A percentile compares a stretch with the other conserved stretches of the same genome.
phyloP scores from a whole-genome alignment of 1,140 invertebrate genomes.

The Cyclargus thomasi region DNA sequence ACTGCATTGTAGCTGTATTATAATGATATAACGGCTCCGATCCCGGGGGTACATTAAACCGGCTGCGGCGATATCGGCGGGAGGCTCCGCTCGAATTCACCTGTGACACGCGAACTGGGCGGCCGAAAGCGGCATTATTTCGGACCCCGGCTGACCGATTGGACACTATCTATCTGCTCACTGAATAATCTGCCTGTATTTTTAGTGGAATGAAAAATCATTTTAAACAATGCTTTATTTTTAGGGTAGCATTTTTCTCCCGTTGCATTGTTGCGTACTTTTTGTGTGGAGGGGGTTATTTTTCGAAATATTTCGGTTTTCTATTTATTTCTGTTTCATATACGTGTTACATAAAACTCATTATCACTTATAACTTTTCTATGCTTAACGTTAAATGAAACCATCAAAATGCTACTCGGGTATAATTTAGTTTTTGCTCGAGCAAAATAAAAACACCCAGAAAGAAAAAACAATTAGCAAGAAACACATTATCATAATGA shows the following conservation, averaged over 20 bases:
- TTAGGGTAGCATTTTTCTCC: not conserved
- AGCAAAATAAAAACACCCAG: too few relatives aligned
- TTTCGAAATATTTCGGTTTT: not conserved
- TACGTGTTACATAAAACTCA: too few relatives aligned
- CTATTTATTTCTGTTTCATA: too few relatives aligned
- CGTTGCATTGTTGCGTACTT: not conserved
- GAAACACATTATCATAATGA: not conserved
- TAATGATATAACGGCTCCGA: slow-evolving; percentile 40
- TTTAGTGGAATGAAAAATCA: slow-evolving; percentile 7
- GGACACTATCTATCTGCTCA: slow-evolving; percentile 23
- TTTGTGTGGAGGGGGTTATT: not conserved
- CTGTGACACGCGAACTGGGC: slow-evolving; percentile 46
- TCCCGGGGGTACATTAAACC: slow-evolving; percentile 50
- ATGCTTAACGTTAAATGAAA: too few relatives aligned
- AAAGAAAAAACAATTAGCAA: not conserved
- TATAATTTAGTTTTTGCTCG: not conserved
- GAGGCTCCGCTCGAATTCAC: slow-evolving; percentile 38
- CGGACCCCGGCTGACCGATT: slow-evolving; percentile 31
- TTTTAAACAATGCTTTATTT: slow-evolving; percentile 14
- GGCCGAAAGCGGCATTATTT: slow-evolving; percentile 28
- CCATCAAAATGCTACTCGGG: not conserved
- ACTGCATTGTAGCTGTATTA: slow-evolving; percentile 15
- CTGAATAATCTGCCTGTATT: slow-evolving; percentile 18
- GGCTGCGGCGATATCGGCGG: slow-evolving; percentile 46
- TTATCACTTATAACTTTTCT: too few relatives aligned